Conservation (phyloP, 2,888 invertebrate genomes). For the Pardosa pseudoannulata region DNA sequence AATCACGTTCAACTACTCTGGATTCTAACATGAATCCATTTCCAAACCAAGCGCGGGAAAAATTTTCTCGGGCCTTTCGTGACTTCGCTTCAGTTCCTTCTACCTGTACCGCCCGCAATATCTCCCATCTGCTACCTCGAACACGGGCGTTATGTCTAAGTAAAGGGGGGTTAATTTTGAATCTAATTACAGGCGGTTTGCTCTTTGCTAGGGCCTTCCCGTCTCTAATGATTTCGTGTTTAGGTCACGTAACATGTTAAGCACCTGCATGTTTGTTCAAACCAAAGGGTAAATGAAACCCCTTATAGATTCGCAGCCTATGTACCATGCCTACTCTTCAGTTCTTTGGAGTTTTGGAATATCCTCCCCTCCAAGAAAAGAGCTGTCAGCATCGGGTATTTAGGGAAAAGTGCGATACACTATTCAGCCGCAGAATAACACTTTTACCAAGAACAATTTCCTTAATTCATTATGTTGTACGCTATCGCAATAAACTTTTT, state of each 20-base stretch:
- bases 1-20: neutral
- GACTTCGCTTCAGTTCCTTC: conserved; percentile 55
- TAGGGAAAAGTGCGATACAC: no score
- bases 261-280: conserved; percentile 45
- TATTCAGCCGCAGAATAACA: no score
- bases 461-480: no score
- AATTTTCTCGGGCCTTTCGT: conserved; percentile 30
- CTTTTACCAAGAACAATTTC: no score
- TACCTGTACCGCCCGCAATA: conserved; percentile 53
- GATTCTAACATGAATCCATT: neutral
- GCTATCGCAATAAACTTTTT: no score
- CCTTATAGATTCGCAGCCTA: neutral
- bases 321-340: neutral
- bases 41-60: neutral
- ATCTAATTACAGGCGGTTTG: conserved; percentile 63
- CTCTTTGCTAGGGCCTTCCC: conserved; percentile 19
- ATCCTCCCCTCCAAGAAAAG: neutral
- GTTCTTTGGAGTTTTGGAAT: neutral
- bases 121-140: conserved; percentile 50
- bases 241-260: conserved; percentile 67
- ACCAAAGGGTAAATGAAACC: neutral
- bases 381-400: no score
- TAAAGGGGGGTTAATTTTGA: conserved; percentile 69
- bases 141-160: conserved; percentile 56
- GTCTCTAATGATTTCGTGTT: conserved; percentile 69